Conservation (phyloP, 2,797 vertebrate genomes). For the Brotula barbata region DNA sequence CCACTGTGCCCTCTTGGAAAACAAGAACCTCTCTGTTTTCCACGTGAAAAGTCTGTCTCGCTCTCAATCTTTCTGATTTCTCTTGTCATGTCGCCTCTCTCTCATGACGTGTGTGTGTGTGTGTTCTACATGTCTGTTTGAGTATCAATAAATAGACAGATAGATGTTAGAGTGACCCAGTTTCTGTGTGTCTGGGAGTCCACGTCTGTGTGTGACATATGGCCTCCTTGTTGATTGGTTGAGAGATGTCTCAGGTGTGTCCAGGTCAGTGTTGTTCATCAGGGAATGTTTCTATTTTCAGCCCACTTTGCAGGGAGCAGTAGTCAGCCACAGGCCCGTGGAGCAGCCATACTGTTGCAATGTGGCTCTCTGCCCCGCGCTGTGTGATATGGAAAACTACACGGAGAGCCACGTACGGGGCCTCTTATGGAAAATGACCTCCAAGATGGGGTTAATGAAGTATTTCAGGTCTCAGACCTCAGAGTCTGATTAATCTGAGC, state of each 20-base stretch:
- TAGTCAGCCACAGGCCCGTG: conserved; percentile 24
- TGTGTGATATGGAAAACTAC: conserved; percentile 22
- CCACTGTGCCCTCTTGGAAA: conserved; percentile 22
- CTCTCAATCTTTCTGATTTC: background rate
- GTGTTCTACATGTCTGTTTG: background rate
- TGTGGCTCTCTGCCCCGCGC: conserved; percentile 17
- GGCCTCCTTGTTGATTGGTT: conserved; percentile 54
- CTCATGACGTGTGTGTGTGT: background rate
- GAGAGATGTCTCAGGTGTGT: conserved; percentile 52
- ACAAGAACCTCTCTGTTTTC: conserved; percentile 23
- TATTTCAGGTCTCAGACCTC: conserved; percentile 34
- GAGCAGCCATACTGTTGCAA: conserved; percentile 31
- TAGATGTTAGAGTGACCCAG: conserved; percentile 42
- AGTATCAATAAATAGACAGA: conserved; percentile 1
- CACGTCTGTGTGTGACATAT: conserved; percentile 43
- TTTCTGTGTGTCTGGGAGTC: conserved; percentile 45
- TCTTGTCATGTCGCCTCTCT: background rate
- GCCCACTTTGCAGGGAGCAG: conserved; percentile 20
- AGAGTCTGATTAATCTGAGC: conserved; percentile 35
- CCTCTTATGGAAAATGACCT: conserved; percentile 40
- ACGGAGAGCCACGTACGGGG: conserved; percentile 24
- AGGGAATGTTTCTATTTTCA: conserved; percentile 61
- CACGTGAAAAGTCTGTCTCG: background rate
- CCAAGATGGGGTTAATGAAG: conserved; percentile 29
- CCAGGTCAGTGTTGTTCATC: conserved; percentile 49